Base-by-base conservation (phyloP, 2,797 vertebrate species). In the Acanthurus tractus region DNA sequence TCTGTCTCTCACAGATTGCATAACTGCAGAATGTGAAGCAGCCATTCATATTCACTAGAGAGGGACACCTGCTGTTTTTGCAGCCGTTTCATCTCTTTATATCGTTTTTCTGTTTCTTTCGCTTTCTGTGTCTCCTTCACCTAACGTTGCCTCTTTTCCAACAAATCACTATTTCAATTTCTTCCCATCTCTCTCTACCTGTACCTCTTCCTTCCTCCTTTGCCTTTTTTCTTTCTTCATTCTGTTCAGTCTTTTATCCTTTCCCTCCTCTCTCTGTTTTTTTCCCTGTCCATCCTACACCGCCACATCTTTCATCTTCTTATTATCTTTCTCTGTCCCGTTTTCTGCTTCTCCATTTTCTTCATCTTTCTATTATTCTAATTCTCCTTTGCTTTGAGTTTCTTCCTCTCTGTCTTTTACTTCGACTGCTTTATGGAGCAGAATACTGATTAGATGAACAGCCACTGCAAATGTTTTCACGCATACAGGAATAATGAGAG, bases 21-120 rank as follows among this genome's bases (percentile, higher is more conserved):
- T 90, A 90, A 93, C 82, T 64, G 79, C 78, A 81, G 80, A 85
- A 86, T 91, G 77, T 75, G 84, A 90, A 86, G 80, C 84, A 84
- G 75, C 81, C 86, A 84, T 86, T 89, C 86, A 89, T 73, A 83
- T 83, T 76, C 67, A 86, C 49, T 69, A 62, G 63, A 89, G 73
- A 73, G 74, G 78, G 86, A 86, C 83, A 87, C 88, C 87, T 91
- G 86, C 87, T 92, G 87, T 86, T 85, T 90, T 63, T 75, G 58
- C 58, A 84, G 67, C 50, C 63, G n/a, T 85, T 88, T 87, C 76
- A 81, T 86, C 85, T 84, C 76, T 75, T 80, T 81, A 59, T 76
- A 69, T 77, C 53, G 44, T 83, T 81, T 34, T 65, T 57, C 38
- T 69, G 23, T 58, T 70, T 69, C 55, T 62, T 64, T 66, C 63